phyloP scores from a whole-genome alignment of 1,140 invertebrate species.

The Heliconius hermathena region DNA sequence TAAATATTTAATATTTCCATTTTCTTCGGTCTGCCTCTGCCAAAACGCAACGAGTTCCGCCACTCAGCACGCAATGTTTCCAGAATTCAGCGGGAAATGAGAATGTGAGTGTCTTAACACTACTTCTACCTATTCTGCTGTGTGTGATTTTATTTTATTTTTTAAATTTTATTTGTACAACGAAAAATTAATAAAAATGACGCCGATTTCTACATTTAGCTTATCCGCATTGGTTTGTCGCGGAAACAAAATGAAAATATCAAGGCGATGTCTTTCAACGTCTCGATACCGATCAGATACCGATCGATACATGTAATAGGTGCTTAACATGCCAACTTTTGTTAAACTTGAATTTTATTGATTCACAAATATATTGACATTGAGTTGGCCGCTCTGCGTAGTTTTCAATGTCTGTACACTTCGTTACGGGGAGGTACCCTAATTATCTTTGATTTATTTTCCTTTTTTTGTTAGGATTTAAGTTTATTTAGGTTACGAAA shows the following conservation, averaged over 20 bases:
- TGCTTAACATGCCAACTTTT: constrained; percentile 10
- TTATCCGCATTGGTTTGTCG: constrained; percentile 4
- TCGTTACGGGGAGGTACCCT: not conserved
- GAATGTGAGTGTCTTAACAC: too few species aligned
- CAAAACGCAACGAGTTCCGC: too few species aligned
- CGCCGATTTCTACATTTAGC: not conserved
- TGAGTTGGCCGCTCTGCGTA: not conserved
- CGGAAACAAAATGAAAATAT: constrained; percentile 18
- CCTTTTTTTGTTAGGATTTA: not conserved
- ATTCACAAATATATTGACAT: constrained; percentile 10
- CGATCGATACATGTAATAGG: constrained; percentile 5
- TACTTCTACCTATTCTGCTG: too few species aligned
- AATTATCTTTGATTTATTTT: not conserved
- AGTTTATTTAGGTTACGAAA: too few species aligned
- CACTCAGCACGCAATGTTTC: too few species aligned
- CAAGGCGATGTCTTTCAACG: constrained; percentile 26
- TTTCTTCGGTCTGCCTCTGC: too few species aligned
- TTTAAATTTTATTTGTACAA: too few species aligned
- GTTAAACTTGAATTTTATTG: constrained; percentile 7
- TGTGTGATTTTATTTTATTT: too few species aligned
- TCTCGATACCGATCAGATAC: not conserved
- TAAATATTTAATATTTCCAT: too few species aligned
- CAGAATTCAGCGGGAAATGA: too few species aligned
- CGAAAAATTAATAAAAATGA: not conserved
- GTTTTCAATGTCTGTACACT: not conserved